Percentiles rank a stretch among this genome's conserved stretches.
phyloP scores from a whole-genome alignment of 2,113 vertebrate species.

The Mellivora capensis region DNA sequence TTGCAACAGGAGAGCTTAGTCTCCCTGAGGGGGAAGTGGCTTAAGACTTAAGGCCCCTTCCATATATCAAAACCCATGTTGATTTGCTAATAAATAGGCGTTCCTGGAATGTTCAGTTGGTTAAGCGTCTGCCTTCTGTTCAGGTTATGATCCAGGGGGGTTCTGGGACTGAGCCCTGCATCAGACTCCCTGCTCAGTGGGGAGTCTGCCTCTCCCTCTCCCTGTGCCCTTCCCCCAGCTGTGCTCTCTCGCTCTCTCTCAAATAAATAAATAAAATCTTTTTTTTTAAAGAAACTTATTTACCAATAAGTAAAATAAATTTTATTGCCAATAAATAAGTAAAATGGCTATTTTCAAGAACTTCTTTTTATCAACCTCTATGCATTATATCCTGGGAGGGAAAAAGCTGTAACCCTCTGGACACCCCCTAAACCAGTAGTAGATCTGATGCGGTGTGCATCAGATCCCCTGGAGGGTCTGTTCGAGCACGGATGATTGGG shows the following conservation, averaged over 20 bases:
- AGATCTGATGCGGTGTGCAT: neutral
- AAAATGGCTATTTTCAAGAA: neutral
- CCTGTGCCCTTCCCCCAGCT: neutral
- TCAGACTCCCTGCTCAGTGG: too few relatives aligned
- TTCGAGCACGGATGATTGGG: neutral
- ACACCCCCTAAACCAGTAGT: neutral
- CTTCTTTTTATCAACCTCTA: neutral
- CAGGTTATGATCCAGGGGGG: neutral
- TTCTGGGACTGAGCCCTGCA: too few relatives aligned
- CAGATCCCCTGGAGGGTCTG: neutral
- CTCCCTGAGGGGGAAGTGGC: neutral
- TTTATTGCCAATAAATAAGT: neutral
- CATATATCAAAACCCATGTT: neutral
- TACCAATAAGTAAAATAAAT: neutral
- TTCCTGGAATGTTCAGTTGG: neutral
- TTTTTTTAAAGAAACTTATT: neutral
- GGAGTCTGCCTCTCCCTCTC: neutral
- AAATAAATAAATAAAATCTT: too few relatives aligned
- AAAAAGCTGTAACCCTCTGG: neutral
- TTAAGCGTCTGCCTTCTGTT: neutral
- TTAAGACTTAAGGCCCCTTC: neutral
- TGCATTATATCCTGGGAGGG: neutral
- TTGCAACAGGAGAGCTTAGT: neutral
- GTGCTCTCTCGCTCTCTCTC: neutral
- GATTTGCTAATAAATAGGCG: neutral